phyloP scores from a whole-genome alignment of 2,797 vertebrate genomes.

The Lagothrix lagotricha region DNA sequence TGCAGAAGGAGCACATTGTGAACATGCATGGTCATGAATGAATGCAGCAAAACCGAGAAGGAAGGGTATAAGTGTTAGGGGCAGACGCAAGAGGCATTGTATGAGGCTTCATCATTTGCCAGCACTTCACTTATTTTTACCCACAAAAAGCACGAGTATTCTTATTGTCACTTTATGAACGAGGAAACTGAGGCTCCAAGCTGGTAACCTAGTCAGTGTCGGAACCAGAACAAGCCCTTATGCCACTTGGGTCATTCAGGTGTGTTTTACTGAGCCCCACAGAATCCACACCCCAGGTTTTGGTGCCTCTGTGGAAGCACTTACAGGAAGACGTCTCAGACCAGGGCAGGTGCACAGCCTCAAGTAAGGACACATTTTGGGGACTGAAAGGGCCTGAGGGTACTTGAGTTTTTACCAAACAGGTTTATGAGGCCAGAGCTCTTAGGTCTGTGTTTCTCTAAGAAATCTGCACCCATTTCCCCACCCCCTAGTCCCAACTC shows the following conservation, averaged over 20 bases:
- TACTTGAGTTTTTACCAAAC: background rate
- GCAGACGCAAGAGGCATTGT: background rate
- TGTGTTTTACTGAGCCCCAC: background rate
- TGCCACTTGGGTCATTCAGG: no score
- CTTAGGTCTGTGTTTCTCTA: background rate
- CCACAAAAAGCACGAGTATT: background rate
- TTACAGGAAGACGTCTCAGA: background rate
- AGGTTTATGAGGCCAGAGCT: background rate
- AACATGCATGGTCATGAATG: background rate
- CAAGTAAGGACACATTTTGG: background rate
- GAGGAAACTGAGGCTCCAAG: background rate
- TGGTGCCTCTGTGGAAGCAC: background rate
- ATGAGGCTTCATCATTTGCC: background rate
- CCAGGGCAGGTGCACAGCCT: background rate
- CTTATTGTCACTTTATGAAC: background rate
- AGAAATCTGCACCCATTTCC: background rate
- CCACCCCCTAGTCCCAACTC: accelerated
- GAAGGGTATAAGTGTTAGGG: background rate
- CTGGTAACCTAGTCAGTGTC: background rate
- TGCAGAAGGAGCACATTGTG: background rate
- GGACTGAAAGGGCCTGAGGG: background rate
- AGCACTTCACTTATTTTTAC: background rate
- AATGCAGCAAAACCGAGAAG: background rate
- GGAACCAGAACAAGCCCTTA: background rate
- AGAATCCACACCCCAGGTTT: background rate